These are phyloP conservation scores for Leucoma salicis DNA, from an alignment of 2,888 invertebrate species.

Conservation along the genomic window DNA sequence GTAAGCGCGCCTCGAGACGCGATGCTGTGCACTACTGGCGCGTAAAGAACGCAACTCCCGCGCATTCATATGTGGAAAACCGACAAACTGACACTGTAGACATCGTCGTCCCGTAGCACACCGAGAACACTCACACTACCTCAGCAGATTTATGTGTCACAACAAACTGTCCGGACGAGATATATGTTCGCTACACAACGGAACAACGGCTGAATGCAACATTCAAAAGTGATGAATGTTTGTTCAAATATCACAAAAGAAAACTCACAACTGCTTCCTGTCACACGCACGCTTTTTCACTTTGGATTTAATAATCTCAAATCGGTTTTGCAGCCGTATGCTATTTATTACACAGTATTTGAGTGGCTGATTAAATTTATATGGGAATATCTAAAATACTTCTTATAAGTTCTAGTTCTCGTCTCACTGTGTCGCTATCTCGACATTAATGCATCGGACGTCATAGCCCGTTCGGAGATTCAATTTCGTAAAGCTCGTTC, in stretches of 20 bases:
- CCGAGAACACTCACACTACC: conserved; percentile 33
- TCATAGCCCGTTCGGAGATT: conserved; percentile 47
- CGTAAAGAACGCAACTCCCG: conserved; percentile 53
- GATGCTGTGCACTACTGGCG: conserved; percentile 67
- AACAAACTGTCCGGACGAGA: conserved; percentile 13
- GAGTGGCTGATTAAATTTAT: too few relatives aligned
- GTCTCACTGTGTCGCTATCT: conserved; percentile 37
- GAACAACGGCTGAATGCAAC: conserved; percentile 10
- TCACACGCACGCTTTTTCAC: not conserved
- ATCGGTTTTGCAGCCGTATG: too few relatives aligned
- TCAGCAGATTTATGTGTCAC: conserved; percentile 10
- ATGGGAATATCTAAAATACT: too few relatives aligned
- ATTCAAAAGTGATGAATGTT: not conserved
- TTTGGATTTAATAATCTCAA: not conserved
- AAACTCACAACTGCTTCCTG: not conserved
- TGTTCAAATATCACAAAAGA: not conserved
- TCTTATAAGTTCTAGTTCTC: not conserved
- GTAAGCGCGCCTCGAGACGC: conserved; percentile 57
- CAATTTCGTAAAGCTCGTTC: conserved; percentile 53
- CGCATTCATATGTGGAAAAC: conserved; percentile 70
- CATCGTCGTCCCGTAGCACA: conserved; percentile 37
- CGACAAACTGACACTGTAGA: conserved; percentile 46
- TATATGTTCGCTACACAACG: conserved; percentile 12
- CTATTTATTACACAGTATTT: not conserved
- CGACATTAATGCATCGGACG: conserved; percentile 51